Evolutionary conservation across 2,797 vertebrate genomes (phyloP).

Genomic region (Rhodeus uyekii): DNA sequence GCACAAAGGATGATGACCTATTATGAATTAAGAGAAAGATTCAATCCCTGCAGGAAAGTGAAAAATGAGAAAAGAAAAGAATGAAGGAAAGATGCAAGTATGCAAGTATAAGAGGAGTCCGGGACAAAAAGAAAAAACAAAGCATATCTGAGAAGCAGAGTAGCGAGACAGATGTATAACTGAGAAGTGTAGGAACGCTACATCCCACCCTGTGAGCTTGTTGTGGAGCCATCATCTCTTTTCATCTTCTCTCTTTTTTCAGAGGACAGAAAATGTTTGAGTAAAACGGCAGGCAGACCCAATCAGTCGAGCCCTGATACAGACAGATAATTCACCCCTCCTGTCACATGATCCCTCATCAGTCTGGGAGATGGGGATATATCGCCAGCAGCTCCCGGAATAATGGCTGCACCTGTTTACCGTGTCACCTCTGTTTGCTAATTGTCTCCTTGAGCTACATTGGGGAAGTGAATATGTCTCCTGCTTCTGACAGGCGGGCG

Average conservation of each 20-base stretch:
- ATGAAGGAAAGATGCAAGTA: conserved; percentile 28
- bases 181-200: conserved; percentile 25
- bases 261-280: conserved; percentile 78
- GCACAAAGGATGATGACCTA: conserved; percentile 59
- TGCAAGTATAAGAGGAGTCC: conserved; percentile 4
- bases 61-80: conserved; percentile 56
- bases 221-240: conserved; percentile 58
- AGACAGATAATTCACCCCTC: conserved; percentile 91
- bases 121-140: conserved; percentile 14
- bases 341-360: conserved; percentile 91
- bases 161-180: conserved; percentile 35
- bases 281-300: conserved; percentile 81
- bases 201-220: conserved; percentile 40
- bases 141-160: conserved; percentile 22
- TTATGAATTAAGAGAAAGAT: conserved; percentile 68
- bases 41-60: conserved; percentile 70
- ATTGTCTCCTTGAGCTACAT: conserved; percentile 98
- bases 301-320: conserved; percentile 87
- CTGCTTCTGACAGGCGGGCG: conserved; percentile 90
- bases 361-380: conserved; percentile 93
- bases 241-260: conserved; percentile 72
- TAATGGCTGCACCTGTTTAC: conserved; percentile 99
- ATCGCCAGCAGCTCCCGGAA: conserved; percentile 95
- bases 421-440: conserved; percentile 98
- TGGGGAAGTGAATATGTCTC: conserved; percentile 89